These are phyloP conservation scores for Poecile montanus DNA, from an alignment of 2,797 vertebrate genomes.

Conservation along the genomic window DNA sequence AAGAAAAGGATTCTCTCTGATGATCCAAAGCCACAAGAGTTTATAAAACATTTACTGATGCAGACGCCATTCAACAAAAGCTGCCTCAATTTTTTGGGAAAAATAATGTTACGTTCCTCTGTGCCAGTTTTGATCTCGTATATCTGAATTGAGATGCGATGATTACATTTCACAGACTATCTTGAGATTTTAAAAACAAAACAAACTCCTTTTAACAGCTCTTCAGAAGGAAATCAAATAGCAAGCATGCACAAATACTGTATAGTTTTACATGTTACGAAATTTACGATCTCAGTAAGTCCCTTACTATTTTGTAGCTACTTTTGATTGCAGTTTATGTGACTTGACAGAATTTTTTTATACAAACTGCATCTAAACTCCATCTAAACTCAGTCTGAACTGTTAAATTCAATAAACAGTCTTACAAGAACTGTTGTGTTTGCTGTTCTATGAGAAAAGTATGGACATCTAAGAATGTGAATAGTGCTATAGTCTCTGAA, in stretches of 20 bases:
- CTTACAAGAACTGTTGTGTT: slow-evolving; percentile 71
- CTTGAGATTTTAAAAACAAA: slow-evolving; percentile 54
- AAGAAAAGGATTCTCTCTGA: slow-evolving; percentile 9
- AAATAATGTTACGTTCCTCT: slow-evolving; percentile 38
- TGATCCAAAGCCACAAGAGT: slow-evolving; percentile 26
- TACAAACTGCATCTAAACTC: slow-evolving; percentile 66
- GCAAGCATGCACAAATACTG: slow-evolving; percentile 73
- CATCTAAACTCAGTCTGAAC: slow-evolving; percentile 42
- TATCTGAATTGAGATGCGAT: slow-evolving; percentile 30
- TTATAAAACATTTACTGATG: slow-evolving; percentile 17
- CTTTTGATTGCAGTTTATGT: slow-evolving; percentile 75
- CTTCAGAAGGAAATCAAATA: slow-evolving; percentile 49
- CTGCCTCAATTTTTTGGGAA: slow-evolving; percentile 75
- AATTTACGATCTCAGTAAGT: slow-evolving; percentile 66
- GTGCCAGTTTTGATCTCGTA: slow-evolving; percentile 66
- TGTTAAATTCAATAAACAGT: slow-evolving; percentile 77
- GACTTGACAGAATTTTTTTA: slow-evolving; percentile 56
- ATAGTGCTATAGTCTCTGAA: background rate
- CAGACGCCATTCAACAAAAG: slow-evolving; percentile 74
- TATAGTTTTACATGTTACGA: slow-evolving; percentile 68
- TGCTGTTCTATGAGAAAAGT: slow-evolving; percentile 53
- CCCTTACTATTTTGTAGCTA: slow-evolving; percentile 71
- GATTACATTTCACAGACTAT: slow-evolving; percentile 59
- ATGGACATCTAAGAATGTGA: background rate
- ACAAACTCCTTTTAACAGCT: slow-evolving; percentile 54